phyloP scores from a whole-genome alignment of 2,797 vertebrate genomes.

The Takifugu rubripes region DNA sequence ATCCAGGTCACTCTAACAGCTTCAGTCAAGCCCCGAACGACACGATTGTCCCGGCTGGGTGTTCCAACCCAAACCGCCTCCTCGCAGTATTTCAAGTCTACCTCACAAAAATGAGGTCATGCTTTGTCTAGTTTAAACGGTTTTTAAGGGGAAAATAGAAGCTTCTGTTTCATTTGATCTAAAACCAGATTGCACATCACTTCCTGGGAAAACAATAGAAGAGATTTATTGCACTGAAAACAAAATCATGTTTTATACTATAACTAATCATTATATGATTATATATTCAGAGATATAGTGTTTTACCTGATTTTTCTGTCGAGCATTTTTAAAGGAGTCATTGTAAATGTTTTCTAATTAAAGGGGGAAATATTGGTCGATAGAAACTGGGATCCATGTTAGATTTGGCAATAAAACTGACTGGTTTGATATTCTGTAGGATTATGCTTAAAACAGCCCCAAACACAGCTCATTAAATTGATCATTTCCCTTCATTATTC shows the following conservation, averaged over 20 bases:
- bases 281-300: constrained; percentile 17
- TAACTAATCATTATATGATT: constrained; percentile 9
- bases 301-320: constrained; percentile 18
- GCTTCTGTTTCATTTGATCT: neutral
- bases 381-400: constrained; percentile 1
- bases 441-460: neutral
- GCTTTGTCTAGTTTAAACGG: constrained; percentile 9
- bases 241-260: constrained; percentile 47
- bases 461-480: too few relatives aligned
- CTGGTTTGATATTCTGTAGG: neutral
- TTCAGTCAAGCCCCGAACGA: too few relatives aligned
- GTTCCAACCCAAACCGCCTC: constrained; percentile 19
- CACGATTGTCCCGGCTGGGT: neutral
- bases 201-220: constrained; percentile 9
- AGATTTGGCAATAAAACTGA: neutral
- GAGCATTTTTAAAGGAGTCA: constrained; percentile 15
- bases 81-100: constrained; percentile 29
- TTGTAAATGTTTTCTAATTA: neutral
- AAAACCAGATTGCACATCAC: constrained; percentile 23
- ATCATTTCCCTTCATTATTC: too few relatives aligned
- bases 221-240: constrained; percentile 26
- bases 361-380: neutral
- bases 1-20: too few relatives aligned
- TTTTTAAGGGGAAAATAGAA: neutral
- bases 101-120: constrained; percentile 47